Base-by-base conservation (phyloP, 2,113 vertebrate species). In the Salvelinus namaycush region DNA sequence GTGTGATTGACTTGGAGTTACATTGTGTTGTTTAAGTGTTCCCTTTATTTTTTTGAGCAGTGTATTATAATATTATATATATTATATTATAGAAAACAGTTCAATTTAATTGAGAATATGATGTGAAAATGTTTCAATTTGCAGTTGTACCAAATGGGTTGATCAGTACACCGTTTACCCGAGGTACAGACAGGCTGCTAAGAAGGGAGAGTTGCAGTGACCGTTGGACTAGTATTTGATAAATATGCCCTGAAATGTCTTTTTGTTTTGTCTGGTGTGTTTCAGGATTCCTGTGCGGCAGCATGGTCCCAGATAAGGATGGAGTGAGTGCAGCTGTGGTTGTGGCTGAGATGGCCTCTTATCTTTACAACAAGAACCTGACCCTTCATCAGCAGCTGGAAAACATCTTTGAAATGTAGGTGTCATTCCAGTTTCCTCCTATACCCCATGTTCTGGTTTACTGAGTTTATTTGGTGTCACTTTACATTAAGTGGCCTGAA, bases 251-350 rank as follows among this genome's bases (percentile, higher is more conserved):
- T 48, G 27, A 22, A 54, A 8, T 69, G 7, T 39, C 1, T 4
- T 70, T 22, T 71, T 51, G 39, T 71, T 72, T 29, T 72, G 49
- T 57, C 51, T 57, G 70, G 18, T 20, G 1, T 62, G 44, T 60
- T 54, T 54, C 68, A 70, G 68, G 68, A 18, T 70, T 70, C 44
- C 44, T 70, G n/a, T 99, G 97, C 67, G 96, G 97, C 59, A 93
- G 90, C 0, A 88, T 95, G 0, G 95, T 97, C 68, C 88, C 95
- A 49, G 97, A 99, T 75, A 99, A 99, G 84, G 97, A 99, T 9
- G 97, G 97, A 0, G 96, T 99, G n/a, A 98, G 97, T 1, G 92
- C 96, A 0, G 96, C 97, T 0, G 97, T 79, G 62, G 95, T 98
- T 11, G 88, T 93, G 72, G 97, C 97, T 22, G 97, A 99, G 79